Evolutionary conservation across 1,140 invertebrate species (phyloP), one percentile per base, ranked within the genome.

Genomic region (Brachionus plicatilis): DNA sequence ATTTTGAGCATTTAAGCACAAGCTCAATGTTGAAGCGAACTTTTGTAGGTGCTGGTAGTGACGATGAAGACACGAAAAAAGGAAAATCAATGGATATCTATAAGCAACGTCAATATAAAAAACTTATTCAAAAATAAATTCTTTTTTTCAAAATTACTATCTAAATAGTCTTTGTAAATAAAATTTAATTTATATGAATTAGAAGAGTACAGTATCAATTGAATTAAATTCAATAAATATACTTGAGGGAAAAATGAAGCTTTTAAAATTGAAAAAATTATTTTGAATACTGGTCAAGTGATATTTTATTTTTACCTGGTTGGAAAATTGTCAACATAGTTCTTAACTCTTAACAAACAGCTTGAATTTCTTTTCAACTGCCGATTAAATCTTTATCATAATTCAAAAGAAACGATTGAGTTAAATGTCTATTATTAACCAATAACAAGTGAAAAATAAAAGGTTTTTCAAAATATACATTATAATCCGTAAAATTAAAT

Each of bases 91-190:
- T 82, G 79, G 79, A 82, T 20, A 68, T 82, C 14, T 82, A 82
- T 47, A 82, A 82, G 65, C 53, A 82, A 65, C 79, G 79, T 29
- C 79, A 82, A 82, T 82, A 65, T 47, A 82, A 82, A 82, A 82
- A 82, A 82, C 53, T 82, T 24, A 82, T 82, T 65, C 79, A 82
- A 82, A 82, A 82, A 82, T 82, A 68, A 82, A 76, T 7, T 6
- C 20, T 43, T 12, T 68, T 24, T 72, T 75, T 75, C 14, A 45
- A 75, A 8, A 43, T 9, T 24, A 8, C 3, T 43, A 17, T 43
- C 41, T 75, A 8, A 41, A 24, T 37, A 43, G 17, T 75, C 20
- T 33, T 33, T 75, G 70, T 75, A 75, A 75, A 75, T 45, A 75
- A 75, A 68, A 66, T 66, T 66, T 66, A 66, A 66, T 66, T 33